Evolutionary conservation across 2,113 vertebrate species (phyloP).

Genomic region (Crotalus tigris): DNA sequence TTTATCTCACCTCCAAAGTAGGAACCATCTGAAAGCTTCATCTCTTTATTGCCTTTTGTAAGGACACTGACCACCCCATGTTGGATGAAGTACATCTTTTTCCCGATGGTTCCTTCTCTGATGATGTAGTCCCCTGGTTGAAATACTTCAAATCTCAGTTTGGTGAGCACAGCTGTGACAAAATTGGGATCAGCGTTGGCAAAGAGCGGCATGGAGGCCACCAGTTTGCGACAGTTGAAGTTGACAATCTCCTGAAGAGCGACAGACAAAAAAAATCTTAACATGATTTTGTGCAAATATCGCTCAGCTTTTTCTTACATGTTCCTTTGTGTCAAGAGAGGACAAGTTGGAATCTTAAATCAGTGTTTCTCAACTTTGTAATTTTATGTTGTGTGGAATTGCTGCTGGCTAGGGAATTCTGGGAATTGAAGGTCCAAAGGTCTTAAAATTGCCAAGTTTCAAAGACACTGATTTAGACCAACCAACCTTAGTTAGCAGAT

Average conservation of each 20-base stretch:
- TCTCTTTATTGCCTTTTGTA: slow-evolving; percentile 86
- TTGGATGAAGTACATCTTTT: slow-evolving; percentile 99
- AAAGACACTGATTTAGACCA: background rate
- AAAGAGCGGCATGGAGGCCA: slow-evolving; percentile 95
- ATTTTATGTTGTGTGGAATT: background rate
- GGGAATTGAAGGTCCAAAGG: background rate
- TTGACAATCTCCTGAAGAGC: slow-evolving; percentile 88
- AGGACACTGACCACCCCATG: slow-evolving; percentile 86
- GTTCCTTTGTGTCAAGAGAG: background rate
- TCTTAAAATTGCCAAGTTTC: background rate
- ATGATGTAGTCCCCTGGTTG: slow-evolving; percentile 93
- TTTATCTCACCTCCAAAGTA: slow-evolving; percentile 87
- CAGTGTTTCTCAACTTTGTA: background rate
- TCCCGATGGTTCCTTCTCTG: slow-evolving; percentile 93
- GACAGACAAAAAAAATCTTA: background rate
- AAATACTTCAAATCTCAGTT: slow-evolving; percentile 96
- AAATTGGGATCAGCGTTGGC: slow-evolving; percentile 98
- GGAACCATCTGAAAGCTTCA: slow-evolving; percentile 94
- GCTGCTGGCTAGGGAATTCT: background rate
- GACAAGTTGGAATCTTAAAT: background rate
- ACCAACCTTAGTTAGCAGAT: background rate
- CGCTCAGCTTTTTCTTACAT: background rate
- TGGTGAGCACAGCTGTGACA: slow-evolving; percentile 95
- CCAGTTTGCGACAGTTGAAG: slow-evolving; percentile 97
- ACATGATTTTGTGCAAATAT: background rate